Conservation (phyloP, 2,797 vertebrate genomes). For the Neosilurus mollespiculum region DNA sequence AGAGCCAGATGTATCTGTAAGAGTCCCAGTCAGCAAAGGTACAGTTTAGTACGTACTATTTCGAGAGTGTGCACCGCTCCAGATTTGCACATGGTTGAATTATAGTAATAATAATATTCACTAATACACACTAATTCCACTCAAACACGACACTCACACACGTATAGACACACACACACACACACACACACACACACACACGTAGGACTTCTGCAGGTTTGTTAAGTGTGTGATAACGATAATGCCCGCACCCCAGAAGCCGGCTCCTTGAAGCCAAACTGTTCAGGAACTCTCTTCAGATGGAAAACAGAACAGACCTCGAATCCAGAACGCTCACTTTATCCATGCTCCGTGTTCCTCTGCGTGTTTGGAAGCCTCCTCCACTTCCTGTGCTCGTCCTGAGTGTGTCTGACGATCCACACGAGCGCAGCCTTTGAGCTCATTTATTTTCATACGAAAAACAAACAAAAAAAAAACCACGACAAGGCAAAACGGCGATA, state of each 20-base stretch:
- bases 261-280: conserved; percentile 31
- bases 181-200: conserved; percentile 26
- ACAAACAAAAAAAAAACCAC: conserved; percentile 59
- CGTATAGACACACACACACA: conserved; percentile 22
- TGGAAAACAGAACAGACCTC: conserved; percentile 42
- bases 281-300: conserved; percentile 43
- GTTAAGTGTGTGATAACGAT: conserved; percentile 14
- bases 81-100: conserved; percentile 52
- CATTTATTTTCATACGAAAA: conserved; percentile 69
- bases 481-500: conserved; percentile 25
- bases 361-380: conserved; percentile 47
- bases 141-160: conserved; percentile 1
- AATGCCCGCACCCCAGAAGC: conserved; percentile 29
- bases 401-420: conserved; percentile 29
- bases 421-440: conserved; percentile 56
- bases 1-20: neutral
- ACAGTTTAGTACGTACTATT: conserved; percentile 1
- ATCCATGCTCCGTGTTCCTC: conserved; percentile 60
- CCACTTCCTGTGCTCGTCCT: conserved; percentile 12
- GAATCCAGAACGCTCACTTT: conserved; percentile 33
- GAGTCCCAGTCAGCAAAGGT: neutral
- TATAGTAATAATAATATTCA: conserved; percentile 37
- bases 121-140: neutral
- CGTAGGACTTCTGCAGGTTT: conserved; percentile 33
- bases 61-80: conserved; percentile 15